Evolutionary conservation across 2,888 invertebrate species (phyloP).

Genomic region (Leucoma salicis): DNA sequence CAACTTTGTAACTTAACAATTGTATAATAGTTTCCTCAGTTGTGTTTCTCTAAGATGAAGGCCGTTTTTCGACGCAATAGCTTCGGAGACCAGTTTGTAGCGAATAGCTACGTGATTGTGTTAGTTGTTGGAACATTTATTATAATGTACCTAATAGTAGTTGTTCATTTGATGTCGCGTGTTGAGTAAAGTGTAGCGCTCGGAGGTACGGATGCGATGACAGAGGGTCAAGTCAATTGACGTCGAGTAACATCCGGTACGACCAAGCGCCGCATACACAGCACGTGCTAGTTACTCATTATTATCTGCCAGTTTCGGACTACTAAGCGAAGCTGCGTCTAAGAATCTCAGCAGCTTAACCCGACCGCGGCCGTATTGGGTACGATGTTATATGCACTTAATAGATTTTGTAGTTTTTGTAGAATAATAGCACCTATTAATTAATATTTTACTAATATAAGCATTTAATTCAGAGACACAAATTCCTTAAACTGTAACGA

Average conservation of each 20-base stretch:
- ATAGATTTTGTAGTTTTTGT: too few species aligned
- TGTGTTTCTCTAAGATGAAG: slow-evolving; percentile 11
- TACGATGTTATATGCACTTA: too few species aligned
- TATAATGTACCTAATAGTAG: slow-evolving; percentile 26
- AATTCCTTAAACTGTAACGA: too few species aligned
- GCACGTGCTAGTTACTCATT: slow-evolving; percentile 62
- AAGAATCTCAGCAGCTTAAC: too few species aligned
- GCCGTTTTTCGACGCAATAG: slow-evolving; percentile 14
- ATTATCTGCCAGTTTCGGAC: slow-evolving; percentile 39
- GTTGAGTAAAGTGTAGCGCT: slow-evolving; percentile 43
- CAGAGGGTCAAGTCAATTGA: slow-evolving; percentile 80
- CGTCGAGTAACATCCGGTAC: slow-evolving; percentile 69
- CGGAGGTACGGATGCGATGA: slow-evolving; percentile 61
- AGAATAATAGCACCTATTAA: too few species aligned
- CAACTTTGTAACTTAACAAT: neutral
- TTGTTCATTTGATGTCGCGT: slow-evolving; percentile 43
- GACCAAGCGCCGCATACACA: slow-evolving; percentile 47
- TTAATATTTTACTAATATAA: too few species aligned
- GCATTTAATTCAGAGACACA: too few species aligned
- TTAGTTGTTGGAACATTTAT: slow-evolving; percentile 20
- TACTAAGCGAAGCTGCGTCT: too few species aligned
- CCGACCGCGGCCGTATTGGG: too few species aligned
- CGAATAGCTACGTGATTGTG: slow-evolving; percentile 8
- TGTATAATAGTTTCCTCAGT: neutral
- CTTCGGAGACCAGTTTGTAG: slow-evolving; percentile 19